Base-by-base conservation (phyloP, 1,140 invertebrate species). In the Ganaspis sp. region DNA sequence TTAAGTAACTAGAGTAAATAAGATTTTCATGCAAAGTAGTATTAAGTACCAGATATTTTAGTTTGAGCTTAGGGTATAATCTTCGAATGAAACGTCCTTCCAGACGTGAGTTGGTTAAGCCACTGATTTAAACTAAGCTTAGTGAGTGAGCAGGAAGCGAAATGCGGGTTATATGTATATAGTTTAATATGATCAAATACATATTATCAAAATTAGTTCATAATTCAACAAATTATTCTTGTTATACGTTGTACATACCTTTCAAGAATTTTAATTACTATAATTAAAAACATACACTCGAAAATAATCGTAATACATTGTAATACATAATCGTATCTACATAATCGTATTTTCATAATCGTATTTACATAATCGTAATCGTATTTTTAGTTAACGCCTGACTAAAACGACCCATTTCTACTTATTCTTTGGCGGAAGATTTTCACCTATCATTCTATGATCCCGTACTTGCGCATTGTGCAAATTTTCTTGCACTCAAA, bases 21-120 rank as follows among this genome's bases (percentile, higher is more conserved):
- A 64, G 58, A 64, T 64, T 64, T 64, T 64, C 58, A 64, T 64
- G 58, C 58, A 29, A 64, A 64, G 58, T 64, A 29, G 23, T 21
- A 64, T 64, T 64, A 29, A 64, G 58, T 64, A 29, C 12, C 3
- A 26, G 58, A 64, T 64, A 64, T 34, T 64, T 64, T 64, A 64
- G 58, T 64, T 64, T 64, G 15, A 29, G 26, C 58, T 64, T 29
- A 26, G 58, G 26, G 58, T n/a, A 11, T 64, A 64, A 64, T 64
- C 58, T 64, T 17, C 45, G 45, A 49, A 49, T 49, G 17, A n/a
- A 49, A 17, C 45, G 45, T n/a, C 45, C 58, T 64, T 26, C 9
- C 26, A 21, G 21, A 58, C 54, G 54, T 64, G 21, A 64, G 58
- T 64, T 64, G 23, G 23, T 64, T 64, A 64, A 64, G 58, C 58